Conservation (phyloP, 2,797 vertebrate species). For the Catostomus latipinnis region DNA sequence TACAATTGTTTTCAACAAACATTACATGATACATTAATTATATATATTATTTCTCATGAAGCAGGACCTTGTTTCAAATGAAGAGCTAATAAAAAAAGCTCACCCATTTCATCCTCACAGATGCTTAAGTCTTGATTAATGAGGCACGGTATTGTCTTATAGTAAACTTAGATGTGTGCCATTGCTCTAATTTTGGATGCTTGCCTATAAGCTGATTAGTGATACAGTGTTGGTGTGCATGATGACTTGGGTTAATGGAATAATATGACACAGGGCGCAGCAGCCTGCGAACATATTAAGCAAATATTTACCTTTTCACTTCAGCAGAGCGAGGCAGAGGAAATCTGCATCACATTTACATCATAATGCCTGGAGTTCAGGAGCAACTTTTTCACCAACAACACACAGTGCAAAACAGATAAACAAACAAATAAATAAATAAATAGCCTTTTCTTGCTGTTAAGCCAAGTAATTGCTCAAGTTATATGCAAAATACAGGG, state of each 20-base stretch:
- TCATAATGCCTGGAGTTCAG: conserved; percentile 62
- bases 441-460: not conserved
- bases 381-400: conserved; percentile 43
- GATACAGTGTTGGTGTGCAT: conserved; percentile 61
- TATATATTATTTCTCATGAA: not conserved
- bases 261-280: conserved; percentile 56
- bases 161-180: conserved; percentile 23
- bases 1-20: too few species aligned
- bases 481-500: not conserved
- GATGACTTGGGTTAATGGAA: conserved; percentile 71
- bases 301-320: conserved; percentile 80
- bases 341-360: conserved; percentile 76
- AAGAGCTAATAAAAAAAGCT: conserved; percentile 4
- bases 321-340: conserved; percentile 65
- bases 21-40: too few species aligned
- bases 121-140: conserved; percentile 47
- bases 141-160: conserved; percentile 51
- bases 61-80: conserved; percentile 19
- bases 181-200: conserved; percentile 34
- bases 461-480: not conserved
- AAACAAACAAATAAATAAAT: conserved; percentile 25
- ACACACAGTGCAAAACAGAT: conserved; percentile 1
- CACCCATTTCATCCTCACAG: conserved; percentile 21
- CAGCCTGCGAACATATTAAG: conserved; percentile 63
- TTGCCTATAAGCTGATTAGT: conserved; percentile 61